Conservation (phyloP, 2,113 vertebrate species). For the Naja naja region DNA sequence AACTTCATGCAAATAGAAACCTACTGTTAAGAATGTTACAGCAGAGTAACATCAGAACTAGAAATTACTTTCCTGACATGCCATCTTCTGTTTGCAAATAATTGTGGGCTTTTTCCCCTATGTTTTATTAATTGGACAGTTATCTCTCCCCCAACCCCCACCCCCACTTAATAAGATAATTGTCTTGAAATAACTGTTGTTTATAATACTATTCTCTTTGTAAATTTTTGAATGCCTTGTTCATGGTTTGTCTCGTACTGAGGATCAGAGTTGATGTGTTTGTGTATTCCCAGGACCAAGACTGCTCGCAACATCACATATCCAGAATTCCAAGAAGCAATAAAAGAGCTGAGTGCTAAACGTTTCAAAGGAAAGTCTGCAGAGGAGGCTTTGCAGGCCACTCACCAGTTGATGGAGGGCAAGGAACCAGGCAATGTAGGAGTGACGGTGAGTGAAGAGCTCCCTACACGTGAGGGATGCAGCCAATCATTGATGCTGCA, state of each 20-base stretch:
- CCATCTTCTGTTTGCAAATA: not conserved
- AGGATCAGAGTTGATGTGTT: not conserved
- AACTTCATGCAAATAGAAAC: not conserved
- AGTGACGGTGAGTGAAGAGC: constrained; percentile 72
- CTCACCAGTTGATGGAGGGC: constrained; percentile 76
- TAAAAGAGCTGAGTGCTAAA: constrained; percentile 80
- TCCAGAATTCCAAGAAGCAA: constrained; percentile 79
- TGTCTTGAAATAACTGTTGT: not conserved
- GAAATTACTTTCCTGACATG: not conserved
- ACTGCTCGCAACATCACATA: constrained; percentile 80
- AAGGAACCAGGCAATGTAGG: constrained; percentile 76
- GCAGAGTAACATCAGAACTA: not conserved
- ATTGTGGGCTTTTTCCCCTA: not conserved
- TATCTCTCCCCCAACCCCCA: too few relatives aligned
- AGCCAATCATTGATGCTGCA: not conserved
- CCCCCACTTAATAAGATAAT: not conserved
- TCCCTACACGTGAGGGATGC: not conserved
- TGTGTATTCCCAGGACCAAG: constrained; percentile 67
- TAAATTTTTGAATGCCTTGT: not conserved
- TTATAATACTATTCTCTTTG: not conserved
- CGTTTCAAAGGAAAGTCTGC: constrained; percentile 77
- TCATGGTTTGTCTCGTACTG: not conserved
- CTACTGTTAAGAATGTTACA: not conserved
- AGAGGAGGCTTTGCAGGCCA: constrained; percentile 75
- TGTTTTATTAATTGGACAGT: not conserved